Evolutionary conservation across 37 sponge, comb jelly and placozoan genomes (phyloP).

Genomic region (Hexactinellida sp.): DNA sequence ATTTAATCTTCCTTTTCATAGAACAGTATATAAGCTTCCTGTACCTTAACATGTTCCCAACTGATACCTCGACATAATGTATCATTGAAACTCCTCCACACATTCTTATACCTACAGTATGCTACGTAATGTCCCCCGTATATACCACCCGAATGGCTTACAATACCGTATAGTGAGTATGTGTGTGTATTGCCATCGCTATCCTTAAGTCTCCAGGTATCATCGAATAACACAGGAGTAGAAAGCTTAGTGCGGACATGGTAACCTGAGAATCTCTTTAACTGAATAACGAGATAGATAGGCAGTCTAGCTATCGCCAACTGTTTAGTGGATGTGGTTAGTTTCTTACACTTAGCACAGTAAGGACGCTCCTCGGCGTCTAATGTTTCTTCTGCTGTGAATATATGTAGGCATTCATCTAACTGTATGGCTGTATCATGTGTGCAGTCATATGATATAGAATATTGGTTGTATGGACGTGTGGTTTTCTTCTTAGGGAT

Average conservation of each 20-base stretch:
- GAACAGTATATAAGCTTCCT: conserved; percentile 4
- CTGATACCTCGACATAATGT: too few species aligned
- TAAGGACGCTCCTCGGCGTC: background rate
- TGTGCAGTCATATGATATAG: background rate
- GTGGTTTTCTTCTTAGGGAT: background rate
- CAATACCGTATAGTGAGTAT: background rate
- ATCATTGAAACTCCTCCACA: background rate
- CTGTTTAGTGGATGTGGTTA: background rate
- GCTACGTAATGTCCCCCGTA: background rate
- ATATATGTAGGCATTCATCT: background rate
- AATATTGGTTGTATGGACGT: background rate
- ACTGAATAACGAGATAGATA: background rate
- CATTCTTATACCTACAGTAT: background rate
- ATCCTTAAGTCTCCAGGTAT: background rate
- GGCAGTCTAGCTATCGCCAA: background rate
- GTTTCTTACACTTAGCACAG: background rate
- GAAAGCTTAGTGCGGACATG: background rate
- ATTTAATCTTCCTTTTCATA: background rate
- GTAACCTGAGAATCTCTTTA: background rate
- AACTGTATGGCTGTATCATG: background rate
- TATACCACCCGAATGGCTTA: background rate
- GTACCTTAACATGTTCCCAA: background rate
- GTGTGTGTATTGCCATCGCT: background rate
- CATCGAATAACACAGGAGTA: background rate
- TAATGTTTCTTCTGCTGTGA: background rate